Conservation (phyloP, 2,797 vertebrate genomes). For the Pyrocephalus nanus region DNA sequence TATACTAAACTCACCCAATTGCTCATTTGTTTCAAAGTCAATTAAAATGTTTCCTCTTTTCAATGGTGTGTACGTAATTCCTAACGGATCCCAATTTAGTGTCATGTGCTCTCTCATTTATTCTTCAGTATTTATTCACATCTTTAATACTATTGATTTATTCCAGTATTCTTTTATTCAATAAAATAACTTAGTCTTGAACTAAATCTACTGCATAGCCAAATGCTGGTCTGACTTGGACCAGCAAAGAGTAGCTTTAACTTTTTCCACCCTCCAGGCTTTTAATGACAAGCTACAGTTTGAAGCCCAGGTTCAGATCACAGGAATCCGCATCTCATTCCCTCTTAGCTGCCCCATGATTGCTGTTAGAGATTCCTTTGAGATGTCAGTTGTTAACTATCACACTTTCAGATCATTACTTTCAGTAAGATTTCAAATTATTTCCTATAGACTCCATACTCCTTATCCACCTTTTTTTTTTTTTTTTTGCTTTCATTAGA, state of each 20-base stretch:
- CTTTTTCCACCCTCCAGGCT: neutral
- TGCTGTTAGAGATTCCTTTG: conserved; percentile 39
- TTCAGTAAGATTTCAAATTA: neutral
- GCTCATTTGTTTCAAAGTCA: neutral
- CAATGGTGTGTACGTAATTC: neutral
- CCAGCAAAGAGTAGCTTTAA: neutral
- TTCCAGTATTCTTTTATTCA: neutral
- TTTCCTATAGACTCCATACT: neutral
- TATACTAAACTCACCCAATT: neutral
- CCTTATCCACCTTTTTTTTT: neutral
- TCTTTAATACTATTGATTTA: neutral
- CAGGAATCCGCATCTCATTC: conserved; percentile 18
- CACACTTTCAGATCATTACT: neutral
- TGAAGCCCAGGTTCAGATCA: conserved; percentile 21
- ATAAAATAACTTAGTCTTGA: neutral
- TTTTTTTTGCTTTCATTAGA: conserved; percentile 2
- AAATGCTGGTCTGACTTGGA: neutral
- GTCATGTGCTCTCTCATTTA: neutral
- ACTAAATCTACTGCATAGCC: neutral
- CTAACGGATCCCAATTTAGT: neutral
- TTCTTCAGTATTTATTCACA: neutral
- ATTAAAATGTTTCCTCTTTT: neutral
- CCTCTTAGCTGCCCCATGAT: conserved; percentile 12
- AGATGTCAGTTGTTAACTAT: conserved; percentile 35
- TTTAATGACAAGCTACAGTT: conserved; percentile 19